Percentiles rank a stretch among this genome's conserved stretches.
phyloP scores from a whole-genome alignment of 2,113 vertebrate species.

The Pardalotus punctatus region DNA sequence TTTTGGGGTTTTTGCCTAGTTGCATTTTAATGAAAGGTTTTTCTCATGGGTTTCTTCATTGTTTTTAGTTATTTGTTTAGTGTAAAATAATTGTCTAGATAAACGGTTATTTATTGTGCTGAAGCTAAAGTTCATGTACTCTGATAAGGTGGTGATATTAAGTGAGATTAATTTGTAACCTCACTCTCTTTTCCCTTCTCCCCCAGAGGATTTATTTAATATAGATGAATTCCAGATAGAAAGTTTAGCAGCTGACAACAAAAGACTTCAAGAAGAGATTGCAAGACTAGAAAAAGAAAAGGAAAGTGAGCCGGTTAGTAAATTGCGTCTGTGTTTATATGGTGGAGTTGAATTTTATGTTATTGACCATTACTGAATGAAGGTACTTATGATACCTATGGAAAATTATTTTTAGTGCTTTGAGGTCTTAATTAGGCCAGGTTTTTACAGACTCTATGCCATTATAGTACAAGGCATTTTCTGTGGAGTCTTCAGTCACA shows the following conservation, averaged over 20 bases:
- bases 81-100: background rate
- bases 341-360: background rate
- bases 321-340: background rate
- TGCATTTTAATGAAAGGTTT: background rate
- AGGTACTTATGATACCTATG: background rate
- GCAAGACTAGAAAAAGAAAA: slow-evolving; percentile 87
- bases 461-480: background rate
- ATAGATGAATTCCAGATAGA: slow-evolving; percentile 82
- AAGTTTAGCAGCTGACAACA: slow-evolving; percentile 78
- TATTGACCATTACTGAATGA: background rate
- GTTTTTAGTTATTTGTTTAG: background rate
- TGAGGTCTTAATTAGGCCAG: background rate
- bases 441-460: background rate
- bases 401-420: background rate
- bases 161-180: background rate
- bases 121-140: background rate
- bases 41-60: background rate
- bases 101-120: background rate
- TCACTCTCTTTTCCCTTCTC: background rate
- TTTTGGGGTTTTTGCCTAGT: background rate
- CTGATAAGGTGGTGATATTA: background rate
- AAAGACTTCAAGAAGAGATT: slow-evolving; percentile 81
- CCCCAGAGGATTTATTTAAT: slow-evolving; percentile 87
- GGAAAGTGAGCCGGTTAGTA: slow-evolving; percentile 84
- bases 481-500: background rate